Conservation (phyloP, 2,113 vertebrate species). For the Trematomus loennbergii region DNA sequence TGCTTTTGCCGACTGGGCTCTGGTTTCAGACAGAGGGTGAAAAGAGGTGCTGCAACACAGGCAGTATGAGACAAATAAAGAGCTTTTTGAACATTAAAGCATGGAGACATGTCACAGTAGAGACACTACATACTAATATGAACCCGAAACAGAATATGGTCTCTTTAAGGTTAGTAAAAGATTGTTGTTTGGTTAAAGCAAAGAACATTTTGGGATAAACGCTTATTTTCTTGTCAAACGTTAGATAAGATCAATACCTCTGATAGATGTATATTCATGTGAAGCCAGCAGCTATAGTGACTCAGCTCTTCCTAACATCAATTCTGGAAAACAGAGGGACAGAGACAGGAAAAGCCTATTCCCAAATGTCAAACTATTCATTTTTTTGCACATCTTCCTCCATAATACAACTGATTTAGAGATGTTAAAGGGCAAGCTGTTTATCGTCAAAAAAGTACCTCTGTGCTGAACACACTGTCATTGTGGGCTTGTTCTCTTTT, state of each 20-base stretch:
- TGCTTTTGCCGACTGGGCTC: too few relatives aligned
- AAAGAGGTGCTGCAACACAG: too few relatives aligned
- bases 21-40: too few relatives aligned
- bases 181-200: neutral
- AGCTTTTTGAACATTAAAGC: too few relatives aligned
- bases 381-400: neutral
- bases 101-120: too few relatives aligned
- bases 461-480: neutral
- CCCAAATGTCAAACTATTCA: too few relatives aligned
- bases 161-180: neutral
- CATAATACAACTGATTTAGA: neutral
- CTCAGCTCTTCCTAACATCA: neutral
- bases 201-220: neutral
- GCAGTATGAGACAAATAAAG: too few relatives aligned
- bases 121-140: too few relatives aligned
- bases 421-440: neutral
- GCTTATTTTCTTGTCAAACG: neutral
- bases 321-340: too few relatives aligned
- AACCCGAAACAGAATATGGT: too few relatives aligned
- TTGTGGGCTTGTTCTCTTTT: too few relatives aligned
- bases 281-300: neutral
- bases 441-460: neutral
- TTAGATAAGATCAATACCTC: neutral
- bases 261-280: neutral
- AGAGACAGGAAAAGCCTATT: too few relatives aligned